Evolutionary conservation across 2,113 vertebrate species (phyloP).

Genomic region (Puntigrus tetrazona): DNA sequence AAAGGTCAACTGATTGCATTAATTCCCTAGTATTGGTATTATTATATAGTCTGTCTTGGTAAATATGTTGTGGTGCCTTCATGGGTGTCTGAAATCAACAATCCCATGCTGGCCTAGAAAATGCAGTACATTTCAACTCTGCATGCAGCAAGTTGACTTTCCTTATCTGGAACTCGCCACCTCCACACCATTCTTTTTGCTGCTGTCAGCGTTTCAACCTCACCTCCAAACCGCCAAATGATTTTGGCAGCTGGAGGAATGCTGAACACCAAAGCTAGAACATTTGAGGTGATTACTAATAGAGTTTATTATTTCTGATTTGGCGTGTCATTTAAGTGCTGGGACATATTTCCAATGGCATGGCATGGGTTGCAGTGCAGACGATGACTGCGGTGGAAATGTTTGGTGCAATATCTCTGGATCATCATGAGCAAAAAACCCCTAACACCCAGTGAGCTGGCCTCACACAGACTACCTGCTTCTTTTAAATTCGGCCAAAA

Average conservation of each 20-base stretch:
- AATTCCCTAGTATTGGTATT: conserved; percentile 26
- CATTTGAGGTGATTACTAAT: conserved; percentile 43
- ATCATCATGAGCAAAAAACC: not conserved
- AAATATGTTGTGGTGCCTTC: conserved; percentile 2
- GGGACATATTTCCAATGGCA: conserved; percentile 13
- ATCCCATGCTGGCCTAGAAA: not conserved
- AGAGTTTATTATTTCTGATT: conserved; percentile 32
- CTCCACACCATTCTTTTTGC: conserved; percentile 35
- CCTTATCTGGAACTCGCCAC: conserved; percentile 28
- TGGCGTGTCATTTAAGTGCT: conserved; percentile 36
- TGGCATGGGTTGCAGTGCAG: not conserved
- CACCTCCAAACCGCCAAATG: conserved; percentile 29
- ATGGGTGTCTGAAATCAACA: conserved; percentile 22
- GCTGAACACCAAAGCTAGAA: not conserved
- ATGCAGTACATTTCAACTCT: not conserved
- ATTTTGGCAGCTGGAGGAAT: conserved; percentile 24
- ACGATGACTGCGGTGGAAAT: not conserved
- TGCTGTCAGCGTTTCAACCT: conserved; percentile 23
- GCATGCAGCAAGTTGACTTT: conserved; percentile 32
- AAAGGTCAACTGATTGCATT: conserved; percentile 33
- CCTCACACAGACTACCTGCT: conserved; percentile 14
- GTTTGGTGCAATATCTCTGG: conserved; percentile 22
- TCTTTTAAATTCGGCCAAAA: conserved; percentile 24
- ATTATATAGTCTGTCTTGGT: conserved; percentile 2
- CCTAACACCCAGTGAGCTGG: not conserved